These are phyloP conservation scores for Drosophila mimetica DNA, from an alignment of 2,888 invertebrate genomes.

Conservation along the genomic window DNA sequence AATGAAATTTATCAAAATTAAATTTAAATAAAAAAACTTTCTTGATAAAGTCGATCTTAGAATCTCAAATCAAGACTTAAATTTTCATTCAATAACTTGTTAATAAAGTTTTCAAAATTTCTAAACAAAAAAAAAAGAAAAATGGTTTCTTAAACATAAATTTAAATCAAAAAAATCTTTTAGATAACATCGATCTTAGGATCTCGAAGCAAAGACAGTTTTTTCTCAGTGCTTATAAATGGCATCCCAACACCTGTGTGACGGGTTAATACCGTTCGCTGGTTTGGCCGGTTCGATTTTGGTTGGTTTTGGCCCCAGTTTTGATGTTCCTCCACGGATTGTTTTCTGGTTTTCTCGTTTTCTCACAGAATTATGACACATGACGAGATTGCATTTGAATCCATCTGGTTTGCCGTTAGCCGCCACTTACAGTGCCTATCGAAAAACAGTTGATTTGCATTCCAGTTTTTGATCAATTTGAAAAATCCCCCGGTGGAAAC, in stretches of 20 bases:
- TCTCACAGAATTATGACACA: constrained; percentile 46
- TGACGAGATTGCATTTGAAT: constrained; percentile 37
- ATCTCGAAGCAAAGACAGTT: neutral
- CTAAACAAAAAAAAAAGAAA: too few relatives aligned
- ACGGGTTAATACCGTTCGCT: constrained; percentile 52
- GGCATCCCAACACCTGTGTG: constrained; percentile 35
- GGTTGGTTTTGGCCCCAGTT: constrained; percentile 47
- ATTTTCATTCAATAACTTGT: too few relatives aligned
- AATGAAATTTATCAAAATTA: too few relatives aligned
- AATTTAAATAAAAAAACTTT: too few relatives aligned
- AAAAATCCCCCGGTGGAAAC: constrained; percentile 9
- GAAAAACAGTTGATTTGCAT: constrained; percentile 29
- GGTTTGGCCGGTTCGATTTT: constrained; percentile 39
- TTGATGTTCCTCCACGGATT: constrained; percentile 7
- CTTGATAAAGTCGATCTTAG: neutral
- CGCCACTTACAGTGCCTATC: constrained; percentile 1
- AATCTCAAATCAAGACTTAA: too few relatives aligned
- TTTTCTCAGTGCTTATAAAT: constrained; percentile 15
- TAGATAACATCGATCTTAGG: too few relatives aligned
- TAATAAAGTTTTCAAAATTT: too few relatives aligned
- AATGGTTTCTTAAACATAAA: too few relatives aligned
- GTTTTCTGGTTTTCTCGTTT: constrained; percentile 19
- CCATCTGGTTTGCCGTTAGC: constrained; percentile 41
- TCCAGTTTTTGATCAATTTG: constrained; percentile 29
- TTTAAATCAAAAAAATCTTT: too few relatives aligned